Evolutionary conservation across 1,140 invertebrate species (phyloP).

Genomic region (Nymphalis io): DNA sequence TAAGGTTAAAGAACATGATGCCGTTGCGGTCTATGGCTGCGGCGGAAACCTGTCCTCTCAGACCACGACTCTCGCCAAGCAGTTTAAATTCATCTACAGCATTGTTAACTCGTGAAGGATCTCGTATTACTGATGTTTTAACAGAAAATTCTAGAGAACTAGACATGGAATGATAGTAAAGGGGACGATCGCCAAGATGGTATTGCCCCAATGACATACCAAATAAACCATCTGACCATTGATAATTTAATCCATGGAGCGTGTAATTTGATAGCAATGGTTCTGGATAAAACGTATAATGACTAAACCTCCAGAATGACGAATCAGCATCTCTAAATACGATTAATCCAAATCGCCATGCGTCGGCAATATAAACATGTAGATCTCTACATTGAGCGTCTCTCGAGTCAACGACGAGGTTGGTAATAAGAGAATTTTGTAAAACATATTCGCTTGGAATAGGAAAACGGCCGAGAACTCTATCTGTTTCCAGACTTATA

Average conservation of each 20-base stretch:
- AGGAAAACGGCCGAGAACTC: constrained; percentile 82
- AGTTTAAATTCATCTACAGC: constrained; percentile 83
- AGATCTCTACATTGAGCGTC: constrained; percentile 85
- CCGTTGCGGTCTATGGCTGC: constrained; percentile 87
- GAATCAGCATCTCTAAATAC: constrained; percentile 85
- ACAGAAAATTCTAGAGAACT: constrained; percentile 88
- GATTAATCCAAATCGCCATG: constrained; percentile 87
- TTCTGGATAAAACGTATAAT: constrained; percentile 89
- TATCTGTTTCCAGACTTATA: constrained; percentile 86
- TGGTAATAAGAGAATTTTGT: constrained; percentile 88
- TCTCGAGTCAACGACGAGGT: constrained; percentile 87
- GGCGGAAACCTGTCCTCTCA: constrained; percentile 86
- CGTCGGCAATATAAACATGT: constrained; percentile 87
- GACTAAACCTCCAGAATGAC: constrained; percentile 86
- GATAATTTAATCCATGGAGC: constrained; percentile 86
- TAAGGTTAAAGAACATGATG: constrained; percentile 90
- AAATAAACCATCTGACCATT: constrained; percentile 91
- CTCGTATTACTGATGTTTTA: constrained; percentile 83
- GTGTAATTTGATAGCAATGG: constrained; percentile 86
- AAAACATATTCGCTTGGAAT: constrained; percentile 85
- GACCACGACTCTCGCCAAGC: constrained; percentile 83
- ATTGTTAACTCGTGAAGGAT: constrained; percentile 82
- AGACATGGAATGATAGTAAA: constrained; percentile 91
- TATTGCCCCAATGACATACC: constrained; percentile 86
- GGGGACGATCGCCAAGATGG: constrained; percentile 81